Evolutionary conservation across 2,113 vertebrate genomes (phyloP).

Genomic region (Hippocampus zosterae): DNA sequence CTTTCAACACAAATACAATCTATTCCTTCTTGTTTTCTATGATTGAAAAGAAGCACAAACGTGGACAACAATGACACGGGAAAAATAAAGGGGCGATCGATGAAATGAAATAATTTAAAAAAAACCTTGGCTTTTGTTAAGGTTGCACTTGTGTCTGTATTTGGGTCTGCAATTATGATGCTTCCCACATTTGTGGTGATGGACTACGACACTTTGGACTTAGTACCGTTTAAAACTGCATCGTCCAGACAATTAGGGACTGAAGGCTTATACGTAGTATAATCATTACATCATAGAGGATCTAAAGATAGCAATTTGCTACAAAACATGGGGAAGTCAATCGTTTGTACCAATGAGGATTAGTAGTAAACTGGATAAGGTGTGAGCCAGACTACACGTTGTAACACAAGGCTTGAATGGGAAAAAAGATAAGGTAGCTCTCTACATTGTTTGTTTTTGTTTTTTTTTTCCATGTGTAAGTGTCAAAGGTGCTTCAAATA

Average conservation of each 20-base stretch:
- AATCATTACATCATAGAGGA: slow-evolving; percentile 63
- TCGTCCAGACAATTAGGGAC: slow-evolving; percentile 43
- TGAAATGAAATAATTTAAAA: background rate
- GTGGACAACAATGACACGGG: slow-evolving; percentile 19
- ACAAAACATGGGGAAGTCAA: slow-evolving; percentile 52
- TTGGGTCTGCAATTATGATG: no score
- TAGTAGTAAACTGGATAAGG: slow-evolving; percentile 66
- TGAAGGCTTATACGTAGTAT: slow-evolving; percentile 65
- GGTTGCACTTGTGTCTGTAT: slow-evolving; percentile 43
- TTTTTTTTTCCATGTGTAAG: background rate
- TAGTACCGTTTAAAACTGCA: no score
- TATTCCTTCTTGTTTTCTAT: slow-evolving; percentile 52
- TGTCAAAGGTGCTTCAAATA: slow-evolving; percentile 63
- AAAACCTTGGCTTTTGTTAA: background rate
- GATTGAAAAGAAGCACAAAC: slow-evolving; percentile 43
- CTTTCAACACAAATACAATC: slow-evolving; percentile 73
- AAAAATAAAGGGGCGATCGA: slow-evolving; percentile 19
- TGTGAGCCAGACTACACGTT: slow-evolving; percentile 66
- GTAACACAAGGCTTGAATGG: slow-evolving; percentile 59
- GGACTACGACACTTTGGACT: no score
- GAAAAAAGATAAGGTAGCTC: slow-evolving; percentile 28
- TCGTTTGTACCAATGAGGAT: slow-evolving; percentile 40
- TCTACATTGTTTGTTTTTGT: slow-evolving; percentile 26
- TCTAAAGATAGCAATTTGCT: slow-evolving; percentile 70
- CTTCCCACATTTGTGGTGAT: no score